These are phyloP conservation scores for pig (Sus scrofa) DNA, from an alignment of 2,113 vertebrate genomes.

Conservation along the genomic window DNA sequence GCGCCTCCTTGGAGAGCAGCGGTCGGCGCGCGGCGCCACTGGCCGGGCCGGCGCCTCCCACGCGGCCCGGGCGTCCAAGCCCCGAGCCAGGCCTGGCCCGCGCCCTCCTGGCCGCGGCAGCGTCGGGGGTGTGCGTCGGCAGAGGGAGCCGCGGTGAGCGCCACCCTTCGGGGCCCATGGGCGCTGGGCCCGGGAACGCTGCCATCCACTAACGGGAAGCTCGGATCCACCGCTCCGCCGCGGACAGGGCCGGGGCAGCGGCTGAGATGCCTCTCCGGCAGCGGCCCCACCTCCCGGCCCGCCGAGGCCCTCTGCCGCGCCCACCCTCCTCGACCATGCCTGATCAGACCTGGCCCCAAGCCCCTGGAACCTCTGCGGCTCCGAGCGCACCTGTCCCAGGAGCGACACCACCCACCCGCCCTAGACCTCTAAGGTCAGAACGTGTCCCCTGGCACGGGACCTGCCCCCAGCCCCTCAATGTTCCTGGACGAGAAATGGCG, in stretches of 20 bases:
- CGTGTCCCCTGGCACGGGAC: background rate
- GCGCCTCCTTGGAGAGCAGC: background rate
- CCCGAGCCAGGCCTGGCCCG: conserved; percentile 26
- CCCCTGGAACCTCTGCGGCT: background rate
- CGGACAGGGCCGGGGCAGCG: background rate
- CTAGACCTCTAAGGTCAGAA: background rate
- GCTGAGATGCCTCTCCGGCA: background rate
- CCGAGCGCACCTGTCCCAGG: background rate
- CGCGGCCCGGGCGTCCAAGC: background rate
- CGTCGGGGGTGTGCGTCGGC: conserved; percentile 19
- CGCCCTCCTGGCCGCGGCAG: background rate
- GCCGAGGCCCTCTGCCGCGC: background rate
- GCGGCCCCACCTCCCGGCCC: conserved; percentile 40
- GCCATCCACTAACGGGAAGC: conserved; percentile 57
- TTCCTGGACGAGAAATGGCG: background rate
- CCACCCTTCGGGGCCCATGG: conserved; percentile 53
- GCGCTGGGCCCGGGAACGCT: conserved; percentile 35
- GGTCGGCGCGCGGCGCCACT: background rate
- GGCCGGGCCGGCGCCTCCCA: conserved; percentile 24
- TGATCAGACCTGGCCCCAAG: background rate
- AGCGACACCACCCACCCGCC: background rate
- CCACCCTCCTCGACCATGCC: background rate
- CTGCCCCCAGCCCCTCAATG: conserved; percentile 2
- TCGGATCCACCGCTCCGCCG: background rate
- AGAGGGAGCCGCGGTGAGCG: conserved; percentile 30